phyloP scores from a whole-genome alignment of 2,888 invertebrate species.

The Drosophila lacicola region DNA sequence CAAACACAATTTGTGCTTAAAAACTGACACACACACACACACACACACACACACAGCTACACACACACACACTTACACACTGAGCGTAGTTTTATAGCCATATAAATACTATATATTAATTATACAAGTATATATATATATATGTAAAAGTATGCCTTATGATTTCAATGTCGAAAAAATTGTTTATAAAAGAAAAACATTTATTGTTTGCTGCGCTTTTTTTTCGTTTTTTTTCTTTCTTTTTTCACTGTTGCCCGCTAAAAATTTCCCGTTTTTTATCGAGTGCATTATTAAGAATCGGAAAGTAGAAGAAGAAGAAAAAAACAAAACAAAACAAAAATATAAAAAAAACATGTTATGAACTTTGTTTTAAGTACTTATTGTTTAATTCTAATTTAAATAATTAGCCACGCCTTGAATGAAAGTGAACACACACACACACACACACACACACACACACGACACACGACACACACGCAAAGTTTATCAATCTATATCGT shows the following conservation, averaged over 20 bases:
- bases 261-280: slow-evolving; percentile 37
- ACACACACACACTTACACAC: slow-evolving; percentile 36
- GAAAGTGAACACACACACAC: slow-evolving; percentile 25
- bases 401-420: slow-evolving; percentile 45
- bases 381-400: slow-evolving; percentile 71
- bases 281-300: slow-evolving; percentile 58
- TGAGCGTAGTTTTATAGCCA: slow-evolving; percentile 68
- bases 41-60: slow-evolving; percentile 18
- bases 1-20: slow-evolving; percentile 33
- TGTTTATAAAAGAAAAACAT: slow-evolving; percentile 10
- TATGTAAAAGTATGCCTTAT: slow-evolving; percentile 31
- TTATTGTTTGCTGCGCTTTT: slow-evolving; percentile 58
- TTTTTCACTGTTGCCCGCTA: not conserved
- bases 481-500: slow-evolving; percentile 61
- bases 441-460: slow-evolving; percentile 6
- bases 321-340: not conserved
- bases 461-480: slow-evolving; percentile 29
- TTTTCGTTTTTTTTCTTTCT: slow-evolving; percentile 37
- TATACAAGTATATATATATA: slow-evolving; percentile 17
- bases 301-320: slow-evolving; percentile 27
- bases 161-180: slow-evolving; percentile 39
- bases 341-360: slow-evolving; percentile 65
- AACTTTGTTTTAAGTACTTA: slow-evolving; percentile 79
- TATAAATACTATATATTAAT: slow-evolving; percentile 54
- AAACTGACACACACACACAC: slow-evolving; percentile 44